Base-by-base conservation (phyloP, 1,140 invertebrate species). In the Sinonovacula constricta region DNA sequence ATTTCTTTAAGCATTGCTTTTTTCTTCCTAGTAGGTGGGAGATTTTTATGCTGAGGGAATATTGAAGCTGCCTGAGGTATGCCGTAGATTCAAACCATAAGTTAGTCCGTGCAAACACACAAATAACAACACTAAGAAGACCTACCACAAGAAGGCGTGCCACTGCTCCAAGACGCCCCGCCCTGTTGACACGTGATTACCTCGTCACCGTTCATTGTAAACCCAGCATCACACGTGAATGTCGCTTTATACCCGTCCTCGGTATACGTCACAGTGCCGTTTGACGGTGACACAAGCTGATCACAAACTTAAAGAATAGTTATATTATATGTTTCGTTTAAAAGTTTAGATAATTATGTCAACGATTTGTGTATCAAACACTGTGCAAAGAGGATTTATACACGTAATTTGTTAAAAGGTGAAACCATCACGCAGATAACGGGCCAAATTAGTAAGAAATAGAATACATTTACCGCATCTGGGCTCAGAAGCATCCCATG, bases 121-220 rank as follows among this genome's bases (percentile, higher is more conserved):
- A n/a, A n/a, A n/a, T n/a, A n/a, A n/a, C n/a, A n/a, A n/a, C n/a
- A n/a, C n/a, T n/a, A n/a, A n/a, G 39, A 45, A 18, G 3, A 39
- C 51, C 4, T 33, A 76, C 72, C 72, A 45, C 72, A 76, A 30
- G 54, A 26, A 15, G 72, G 72, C 28, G 51, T 5, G 18, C 30
- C 28, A 24, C 72, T 63, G 30, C 12, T 59, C 72, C 72, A 76
- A 7, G 60, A 63, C 24, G 45, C 31, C 0, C 72, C 72, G 15
- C 24, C 18, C 5, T 3, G 39, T 34, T 67, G 72, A 76, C 72
- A 76, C 12, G 26, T 53, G 34, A 33, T 24, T 0, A 28, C 28
- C 14, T 39, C 15, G 22, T 54, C 62, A 28, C 72, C 72, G 31
- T 57, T 45, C 4, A 76, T 15, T 2, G 62, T 57, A 39, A 28